Conservation (phyloP, 1,140 invertebrate genomes). For the Solen grandis region DNA sequence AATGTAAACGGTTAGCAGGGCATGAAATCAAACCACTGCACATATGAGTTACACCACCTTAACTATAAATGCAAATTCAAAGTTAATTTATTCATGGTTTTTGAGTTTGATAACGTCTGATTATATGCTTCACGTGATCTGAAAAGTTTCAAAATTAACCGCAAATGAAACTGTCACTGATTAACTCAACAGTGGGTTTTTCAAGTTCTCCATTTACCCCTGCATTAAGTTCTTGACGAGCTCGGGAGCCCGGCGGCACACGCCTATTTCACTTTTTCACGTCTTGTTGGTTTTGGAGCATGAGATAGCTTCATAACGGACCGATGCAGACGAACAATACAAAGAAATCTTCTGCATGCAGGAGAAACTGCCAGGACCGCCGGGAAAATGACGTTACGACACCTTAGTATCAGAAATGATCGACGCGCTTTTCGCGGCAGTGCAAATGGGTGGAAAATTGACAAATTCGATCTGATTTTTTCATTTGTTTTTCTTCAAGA, state of each 20-base stretch:
- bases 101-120: too few species aligned
- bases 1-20: too few species aligned
- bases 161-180: too few species aligned
- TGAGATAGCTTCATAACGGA: neutral
- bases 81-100: too few species aligned
- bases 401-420: too few species aligned
- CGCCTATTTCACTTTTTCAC: neutral
- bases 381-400: neutral
- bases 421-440: neutral
- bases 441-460: conserved; percentile 18
- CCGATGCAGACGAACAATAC: neutral
- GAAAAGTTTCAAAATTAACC: too few species aligned
- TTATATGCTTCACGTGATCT: too few species aligned
- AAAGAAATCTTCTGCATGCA: neutral
- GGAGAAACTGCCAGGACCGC: too few species aligned
- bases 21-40: too few species aligned
- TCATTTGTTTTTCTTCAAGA: neutral
- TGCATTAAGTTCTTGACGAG: neutral
- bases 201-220: neutral
- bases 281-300: neutral
- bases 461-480: conserved; percentile 25
- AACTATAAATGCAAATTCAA: too few species aligned
- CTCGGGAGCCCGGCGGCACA: neutral
- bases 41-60: too few species aligned
- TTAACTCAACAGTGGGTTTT: too few species aligned